Conservation (phyloP, 2,888 invertebrate species). For the Ceramica pisi region DNA sequence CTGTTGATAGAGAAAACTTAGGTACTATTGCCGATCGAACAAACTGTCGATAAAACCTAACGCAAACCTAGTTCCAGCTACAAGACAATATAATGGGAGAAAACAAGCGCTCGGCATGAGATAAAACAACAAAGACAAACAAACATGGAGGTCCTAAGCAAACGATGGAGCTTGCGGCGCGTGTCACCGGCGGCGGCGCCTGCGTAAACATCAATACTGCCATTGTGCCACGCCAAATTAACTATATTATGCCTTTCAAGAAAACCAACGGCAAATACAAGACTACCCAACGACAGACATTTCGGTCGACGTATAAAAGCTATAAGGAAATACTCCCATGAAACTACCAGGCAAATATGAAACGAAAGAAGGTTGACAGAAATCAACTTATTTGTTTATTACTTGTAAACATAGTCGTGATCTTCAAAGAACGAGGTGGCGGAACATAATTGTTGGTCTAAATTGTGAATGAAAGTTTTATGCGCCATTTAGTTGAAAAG, state of each 20-base stretch:
- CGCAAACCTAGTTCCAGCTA: slow-evolving; percentile 5
- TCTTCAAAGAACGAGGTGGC: slow-evolving; percentile 6
- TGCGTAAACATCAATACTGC: slow-evolving; percentile 61
- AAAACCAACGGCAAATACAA: slow-evolving; percentile 49
- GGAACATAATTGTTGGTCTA: slow-evolving; percentile 1
- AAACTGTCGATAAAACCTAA: slow-evolving; percentile 4
- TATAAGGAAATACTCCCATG: slow-evolving; percentile 3
- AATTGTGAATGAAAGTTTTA: slow-evolving; percentile 23
- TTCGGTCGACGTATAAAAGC: slow-evolving; percentile 2
- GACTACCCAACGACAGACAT: slow-evolving; percentile 35
- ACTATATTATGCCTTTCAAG: slow-evolving; percentile 59
- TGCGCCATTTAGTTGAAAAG: slow-evolving; percentile 21
- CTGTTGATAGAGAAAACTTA: background rate
- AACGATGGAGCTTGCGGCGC: slow-evolving; percentile 46
- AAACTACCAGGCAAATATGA: slow-evolving; percentile 20
- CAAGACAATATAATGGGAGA: slow-evolving; percentile 51
- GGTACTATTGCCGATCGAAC: background rate
- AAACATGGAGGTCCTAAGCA: slow-evolving; percentile 66
- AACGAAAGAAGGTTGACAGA: background rate
- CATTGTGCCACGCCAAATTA: slow-evolving; percentile 58
- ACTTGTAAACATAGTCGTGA: slow-evolving; percentile 23
- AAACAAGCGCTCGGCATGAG: slow-evolving; percentile 62
- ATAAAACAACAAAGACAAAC: slow-evolving; percentile 71
- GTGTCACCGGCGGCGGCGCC: slow-evolving; percentile 49
- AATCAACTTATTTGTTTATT: slow-evolving; percentile 21